Evolutionary conservation across 2,113 vertebrate species (phyloP).

Genomic region (Elachura formosa): DNA sequence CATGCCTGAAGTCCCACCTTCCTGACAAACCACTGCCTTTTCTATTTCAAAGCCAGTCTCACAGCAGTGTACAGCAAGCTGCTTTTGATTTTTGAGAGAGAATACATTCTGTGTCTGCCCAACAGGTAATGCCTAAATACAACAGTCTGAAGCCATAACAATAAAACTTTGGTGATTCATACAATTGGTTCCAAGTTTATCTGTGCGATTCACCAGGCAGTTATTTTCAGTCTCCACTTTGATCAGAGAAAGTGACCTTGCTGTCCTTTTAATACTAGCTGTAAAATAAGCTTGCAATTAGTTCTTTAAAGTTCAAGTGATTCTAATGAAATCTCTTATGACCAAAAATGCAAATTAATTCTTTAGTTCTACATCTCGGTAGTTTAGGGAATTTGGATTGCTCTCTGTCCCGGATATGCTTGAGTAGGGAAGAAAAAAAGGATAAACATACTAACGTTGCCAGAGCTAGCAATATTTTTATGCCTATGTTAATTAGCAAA

Average conservation of each 20-base stretch:
- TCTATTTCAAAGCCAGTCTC: conserved; percentile 1
- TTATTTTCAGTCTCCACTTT: conserved; percentile 29
- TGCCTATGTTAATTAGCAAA: background rate
- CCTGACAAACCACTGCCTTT: background rate
- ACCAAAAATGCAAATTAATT: conserved; percentile 48
- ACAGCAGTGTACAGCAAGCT: background rate
- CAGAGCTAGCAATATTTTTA: background rate
- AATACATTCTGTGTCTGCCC: background rate
- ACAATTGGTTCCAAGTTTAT: conserved; percentile 9
- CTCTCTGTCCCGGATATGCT: background rate
- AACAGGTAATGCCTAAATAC: conserved; percentile 2
- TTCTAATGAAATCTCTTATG: conserved; percentile 45
- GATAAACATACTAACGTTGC: background rate
- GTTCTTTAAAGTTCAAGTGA: conserved; percentile 50
- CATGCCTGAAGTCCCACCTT: background rate
- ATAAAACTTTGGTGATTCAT: conserved; percentile 11
- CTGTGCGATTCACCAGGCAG: background rate
- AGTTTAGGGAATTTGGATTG: background rate
- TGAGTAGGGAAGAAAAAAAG: background rate
- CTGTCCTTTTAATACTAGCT: conserved; percentile 10
- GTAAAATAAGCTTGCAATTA: conserved; percentile 47
- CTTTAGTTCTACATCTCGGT: background rate
- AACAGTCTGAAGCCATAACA: background rate
- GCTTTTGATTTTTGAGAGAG: background rate
- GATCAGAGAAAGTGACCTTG: conserved; percentile 48